phyloP scores from a whole-genome alignment of 2,888 invertebrate species.

The Bursaphelenchus okinawaensis region DNA sequence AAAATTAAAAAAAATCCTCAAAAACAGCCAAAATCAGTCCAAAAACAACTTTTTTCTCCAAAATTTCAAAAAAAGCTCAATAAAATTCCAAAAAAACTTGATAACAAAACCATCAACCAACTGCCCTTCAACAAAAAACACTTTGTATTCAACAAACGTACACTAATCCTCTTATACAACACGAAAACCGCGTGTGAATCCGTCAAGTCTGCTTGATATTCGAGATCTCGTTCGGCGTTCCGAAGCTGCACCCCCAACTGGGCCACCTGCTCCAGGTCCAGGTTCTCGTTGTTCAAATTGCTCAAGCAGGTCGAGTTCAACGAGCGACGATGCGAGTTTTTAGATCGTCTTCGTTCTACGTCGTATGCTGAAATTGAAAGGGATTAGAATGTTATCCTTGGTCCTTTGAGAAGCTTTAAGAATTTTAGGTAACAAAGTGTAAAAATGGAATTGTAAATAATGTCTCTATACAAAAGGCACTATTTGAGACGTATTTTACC shows the following conservation, averaged over 20 bases:
- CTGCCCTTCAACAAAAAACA: too few species aligned
- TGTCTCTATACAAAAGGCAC: too few species aligned
- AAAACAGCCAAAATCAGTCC: too few species aligned
- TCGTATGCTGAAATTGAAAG: background rate
- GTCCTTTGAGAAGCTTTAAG: background rate
- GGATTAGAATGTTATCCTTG: too few species aligned
- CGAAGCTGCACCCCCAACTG: background rate
- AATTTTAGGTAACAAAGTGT: background rate
- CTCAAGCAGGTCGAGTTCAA: background rate
- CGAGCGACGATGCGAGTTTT: background rate
- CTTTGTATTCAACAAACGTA: background rate
- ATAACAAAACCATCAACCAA: too few species aligned
- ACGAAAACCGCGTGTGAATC: background rate
- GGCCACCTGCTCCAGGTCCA: background rate
- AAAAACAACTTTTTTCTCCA: background rate
- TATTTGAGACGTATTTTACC: background rate
- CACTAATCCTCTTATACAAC: background rate
- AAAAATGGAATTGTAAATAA: background rate
- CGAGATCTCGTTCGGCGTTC: background rate
- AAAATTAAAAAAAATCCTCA: too few species aligned
- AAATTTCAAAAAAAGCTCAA: too few species aligned
- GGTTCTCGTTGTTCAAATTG: background rate
- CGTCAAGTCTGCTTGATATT: background rate
- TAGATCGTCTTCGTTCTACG: background rate
- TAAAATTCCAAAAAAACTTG: too few species aligned